Conservation (phyloP, 2,113 vertebrate genomes). For the Xiphophorus hellerii region DNA sequence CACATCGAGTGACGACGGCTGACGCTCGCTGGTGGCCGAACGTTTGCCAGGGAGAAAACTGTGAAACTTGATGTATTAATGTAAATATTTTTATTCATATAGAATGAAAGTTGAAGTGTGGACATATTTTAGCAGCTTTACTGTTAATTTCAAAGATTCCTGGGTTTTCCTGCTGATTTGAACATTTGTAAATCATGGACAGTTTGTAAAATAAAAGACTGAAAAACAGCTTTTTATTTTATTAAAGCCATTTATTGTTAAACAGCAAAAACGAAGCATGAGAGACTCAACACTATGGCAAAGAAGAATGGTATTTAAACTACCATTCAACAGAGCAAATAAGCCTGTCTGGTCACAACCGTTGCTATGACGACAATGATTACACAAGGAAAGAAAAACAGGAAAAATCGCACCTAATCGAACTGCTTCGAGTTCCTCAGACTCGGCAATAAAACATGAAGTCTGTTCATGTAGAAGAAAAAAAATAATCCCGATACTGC, state of each 20-base stretch:
- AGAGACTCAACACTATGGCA: constrained; percentile 79
- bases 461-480: constrained; percentile 32
- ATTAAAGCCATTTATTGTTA: constrained; percentile 77
- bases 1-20: constrained; percentile 78
- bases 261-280: constrained; percentile 88
- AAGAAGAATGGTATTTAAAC: constrained; percentile 55
- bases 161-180: constrained; percentile 2
- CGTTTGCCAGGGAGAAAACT: neutral
- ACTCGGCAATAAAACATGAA: constrained; percentile 44
- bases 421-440: constrained; percentile 43
- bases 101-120: neutral
- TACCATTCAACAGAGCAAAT: constrained; percentile 52
- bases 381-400: constrained; percentile 69
- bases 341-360: constrained; percentile 72
- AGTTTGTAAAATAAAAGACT: constrained; percentile 23
- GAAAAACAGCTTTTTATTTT: constrained; percentile 21
- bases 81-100: neutral
- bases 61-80: constrained; percentile 1
- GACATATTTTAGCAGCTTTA: neutral
- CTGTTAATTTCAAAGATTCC: neutral
- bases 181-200: constrained; percentile 4
- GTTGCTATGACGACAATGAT: constrained; percentile 66
- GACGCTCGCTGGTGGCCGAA: neutral
- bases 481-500: constrained; percentile 25
- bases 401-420: constrained; percentile 62